A percentile compares a stretch with the other conserved stretches of the same genome.
Conservation (phyloP, 2,888 invertebrate species). For the Crepidodera aurea region DNA sequence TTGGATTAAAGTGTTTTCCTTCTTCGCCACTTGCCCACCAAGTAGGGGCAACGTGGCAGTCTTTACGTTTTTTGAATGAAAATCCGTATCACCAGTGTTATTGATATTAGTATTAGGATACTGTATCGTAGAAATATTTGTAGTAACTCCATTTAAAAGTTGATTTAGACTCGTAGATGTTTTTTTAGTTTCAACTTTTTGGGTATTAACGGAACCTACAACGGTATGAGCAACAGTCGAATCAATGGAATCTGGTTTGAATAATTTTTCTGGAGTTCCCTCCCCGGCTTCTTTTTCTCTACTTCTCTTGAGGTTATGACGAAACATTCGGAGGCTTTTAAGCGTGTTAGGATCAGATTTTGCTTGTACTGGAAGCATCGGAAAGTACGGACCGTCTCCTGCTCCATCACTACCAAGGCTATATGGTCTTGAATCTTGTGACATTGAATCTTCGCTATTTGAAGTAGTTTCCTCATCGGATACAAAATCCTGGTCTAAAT, state of each 20-base stretch:
- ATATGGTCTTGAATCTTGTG: slow-evolving; percentile 62
- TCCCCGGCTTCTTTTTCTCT: slow-evolving; percentile 36
- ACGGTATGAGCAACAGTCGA: slow-evolving; percentile 12
- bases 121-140: slow-evolving; percentile 11
- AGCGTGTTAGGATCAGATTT: slow-evolving; percentile 64
- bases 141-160: slow-evolving; percentile 31
- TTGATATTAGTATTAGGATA: slow-evolving; percentile 17
- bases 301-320: slow-evolving; percentile 58
- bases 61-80: slow-evolving; percentile 53
- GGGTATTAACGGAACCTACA: slow-evolving; percentile 2
- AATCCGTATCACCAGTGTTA: slow-evolving; percentile 23
- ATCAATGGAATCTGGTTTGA: slow-evolving; percentile 31
- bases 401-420: slow-evolving; percentile 63
- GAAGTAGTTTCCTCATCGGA: slow-evolving; percentile 49
- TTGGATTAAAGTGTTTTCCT: slow-evolving; percentile 45
- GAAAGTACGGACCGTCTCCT: slow-evolving; percentile 46
- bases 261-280: slow-evolving; percentile 32
- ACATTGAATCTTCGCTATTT: slow-evolving; percentile 62
- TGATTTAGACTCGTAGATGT: slow-evolving; percentile 23
- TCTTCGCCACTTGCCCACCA: slow-evolving; percentile 52
- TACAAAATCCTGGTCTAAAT: slow-evolving; percentile 50
- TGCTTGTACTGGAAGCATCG: slow-evolving; percentile 42
- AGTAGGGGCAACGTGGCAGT: slow-evolving; percentile 53
- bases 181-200: slow-evolving; percentile 15
- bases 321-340: slow-evolving; percentile 64